Percentiles rank a stretch among this genome's conserved stretches.
phyloP scores from a whole-genome alignment of 2,888 invertebrate species.

The Laothoe populi region DNA sequence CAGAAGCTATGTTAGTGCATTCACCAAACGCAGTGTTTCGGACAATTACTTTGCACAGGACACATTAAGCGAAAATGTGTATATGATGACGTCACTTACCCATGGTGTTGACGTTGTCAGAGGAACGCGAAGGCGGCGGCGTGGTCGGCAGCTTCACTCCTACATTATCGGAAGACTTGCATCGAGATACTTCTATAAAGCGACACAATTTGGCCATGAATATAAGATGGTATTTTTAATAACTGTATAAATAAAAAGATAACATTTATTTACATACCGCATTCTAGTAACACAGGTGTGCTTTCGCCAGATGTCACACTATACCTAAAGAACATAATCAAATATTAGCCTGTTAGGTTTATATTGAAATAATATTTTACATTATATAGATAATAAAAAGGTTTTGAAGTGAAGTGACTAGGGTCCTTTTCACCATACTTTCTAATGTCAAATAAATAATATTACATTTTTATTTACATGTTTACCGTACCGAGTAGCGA shows the following conservation, averaged over 20 bases:
- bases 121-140: constrained; percentile 78
- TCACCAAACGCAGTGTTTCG: constrained; percentile 50
- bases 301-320: constrained; percentile 82
- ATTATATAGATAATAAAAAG: no score
- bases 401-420: no score
- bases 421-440: no score
- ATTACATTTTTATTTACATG: no score
- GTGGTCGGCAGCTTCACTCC: constrained; percentile 67
- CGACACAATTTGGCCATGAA: neutral
- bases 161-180: constrained; percentile 80
- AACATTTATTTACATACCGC: constrained; percentile 51
- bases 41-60: constrained; percentile 40
- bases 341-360: neutral
- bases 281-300: constrained; percentile 80
- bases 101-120: constrained; percentile 79
- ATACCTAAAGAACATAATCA: constrained; percentile 63
- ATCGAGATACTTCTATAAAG: constrained; percentile 74
- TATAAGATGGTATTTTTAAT: no score
- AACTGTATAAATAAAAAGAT: neutral
- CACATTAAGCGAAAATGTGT: neutral
- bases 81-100: constrained; percentile 52
- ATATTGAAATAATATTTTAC: neutral
- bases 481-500: no score
- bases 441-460: no score
- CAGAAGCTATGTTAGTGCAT: constrained; percentile 59